Percentiles rank a stretch among this genome's conserved stretches.
These are phyloP conservation scores for Leiothrix lutea DNA, from an alignment of 2,113 vertebrate species.

Conservation along the genomic window DNA sequence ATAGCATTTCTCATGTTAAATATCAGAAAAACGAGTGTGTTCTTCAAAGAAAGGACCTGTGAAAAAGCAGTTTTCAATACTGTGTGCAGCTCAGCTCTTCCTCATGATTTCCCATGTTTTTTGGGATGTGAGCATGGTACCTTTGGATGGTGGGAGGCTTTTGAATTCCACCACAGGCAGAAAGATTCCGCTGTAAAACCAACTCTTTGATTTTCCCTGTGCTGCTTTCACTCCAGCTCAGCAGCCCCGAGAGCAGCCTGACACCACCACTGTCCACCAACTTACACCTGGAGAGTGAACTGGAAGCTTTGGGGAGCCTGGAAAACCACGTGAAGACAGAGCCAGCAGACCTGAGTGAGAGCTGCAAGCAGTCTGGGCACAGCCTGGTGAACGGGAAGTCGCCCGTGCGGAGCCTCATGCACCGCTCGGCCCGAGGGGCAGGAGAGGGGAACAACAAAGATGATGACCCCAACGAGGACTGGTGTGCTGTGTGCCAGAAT, in stretches of 20 bases:
- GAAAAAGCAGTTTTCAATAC: neutral
- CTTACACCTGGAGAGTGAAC: constrained; percentile 82
- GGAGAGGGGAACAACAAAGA: constrained; percentile 83
- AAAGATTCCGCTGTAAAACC: neutral
- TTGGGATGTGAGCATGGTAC: accelerated
- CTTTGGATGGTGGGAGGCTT: neutral
- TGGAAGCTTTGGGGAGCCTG: constrained; percentile 80
- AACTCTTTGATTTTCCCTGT: neutral
- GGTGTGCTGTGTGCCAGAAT: constrained; percentile 97
- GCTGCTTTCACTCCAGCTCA: constrained; percentile 79
- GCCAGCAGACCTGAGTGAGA: constrained; percentile 76
- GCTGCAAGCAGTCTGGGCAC: constrained; percentile 73
- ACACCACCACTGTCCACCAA: constrained; percentile 82
- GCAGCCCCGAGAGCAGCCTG: constrained; percentile 90
- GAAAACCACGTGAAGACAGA: constrained; percentile 90
- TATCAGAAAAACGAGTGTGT: neutral
- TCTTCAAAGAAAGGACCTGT: neutral
- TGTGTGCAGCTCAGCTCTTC: neutral
- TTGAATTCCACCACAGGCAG: neutral
- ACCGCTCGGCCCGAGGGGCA: constrained; percentile 68
- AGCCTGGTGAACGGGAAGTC: constrained; percentile 87
- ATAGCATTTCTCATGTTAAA: neutral
- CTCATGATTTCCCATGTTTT: neutral
- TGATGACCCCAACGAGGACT: constrained; percentile 97
- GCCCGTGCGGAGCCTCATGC: constrained; percentile 72